Conservation (phyloP, 2,797 vertebrate genomes). For the Rousettus madagascariensis region DNA sequence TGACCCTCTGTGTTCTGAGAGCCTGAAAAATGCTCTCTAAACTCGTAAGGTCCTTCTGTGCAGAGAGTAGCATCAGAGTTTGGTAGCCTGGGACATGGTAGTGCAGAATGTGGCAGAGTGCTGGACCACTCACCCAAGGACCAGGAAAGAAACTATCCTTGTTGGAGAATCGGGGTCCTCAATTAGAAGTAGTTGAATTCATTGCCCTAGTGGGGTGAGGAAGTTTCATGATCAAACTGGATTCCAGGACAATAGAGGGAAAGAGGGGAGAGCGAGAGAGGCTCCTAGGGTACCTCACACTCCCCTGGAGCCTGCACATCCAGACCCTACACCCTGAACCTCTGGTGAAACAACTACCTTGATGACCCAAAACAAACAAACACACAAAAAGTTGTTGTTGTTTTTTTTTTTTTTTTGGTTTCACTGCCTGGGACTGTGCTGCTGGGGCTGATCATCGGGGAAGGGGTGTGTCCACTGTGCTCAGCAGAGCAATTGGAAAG, state of each 20-base stretch:
- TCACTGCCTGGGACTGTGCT: conserved; percentile 25
- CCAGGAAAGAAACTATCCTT: not conserved
- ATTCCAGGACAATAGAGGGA: not conserved
- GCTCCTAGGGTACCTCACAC: not conserved
- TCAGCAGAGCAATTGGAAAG: not conserved
- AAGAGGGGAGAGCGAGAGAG: not conserved
- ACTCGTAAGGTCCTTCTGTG: not conserved
- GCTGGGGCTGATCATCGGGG: not conserved
- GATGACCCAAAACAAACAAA: conserved; percentile 46
- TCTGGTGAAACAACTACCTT: conserved; percentile 5
- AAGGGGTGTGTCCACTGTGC: not conserved
- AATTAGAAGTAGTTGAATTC: not conserved
- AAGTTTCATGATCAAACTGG: not conserved
- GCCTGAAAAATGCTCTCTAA: not conserved
- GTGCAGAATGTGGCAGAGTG: not conserved
- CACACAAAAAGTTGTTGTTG: too few species aligned
- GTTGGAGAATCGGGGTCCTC: not conserved
- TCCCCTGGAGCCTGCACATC: not conserved
- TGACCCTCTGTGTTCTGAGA: not conserved
- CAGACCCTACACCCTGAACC: not conserved
- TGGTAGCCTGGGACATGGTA: not conserved
- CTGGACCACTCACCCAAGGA: not conserved
- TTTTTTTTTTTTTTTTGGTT: conserved; percentile 45
- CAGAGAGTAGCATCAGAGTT: not conserved
- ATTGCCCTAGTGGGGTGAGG: not conserved